Percentiles rank a stretch among this genome's conserved stretches.
Conservation (phyloP, 2,888 invertebrate genomes). For the Eledone cirrhosa region DNA sequence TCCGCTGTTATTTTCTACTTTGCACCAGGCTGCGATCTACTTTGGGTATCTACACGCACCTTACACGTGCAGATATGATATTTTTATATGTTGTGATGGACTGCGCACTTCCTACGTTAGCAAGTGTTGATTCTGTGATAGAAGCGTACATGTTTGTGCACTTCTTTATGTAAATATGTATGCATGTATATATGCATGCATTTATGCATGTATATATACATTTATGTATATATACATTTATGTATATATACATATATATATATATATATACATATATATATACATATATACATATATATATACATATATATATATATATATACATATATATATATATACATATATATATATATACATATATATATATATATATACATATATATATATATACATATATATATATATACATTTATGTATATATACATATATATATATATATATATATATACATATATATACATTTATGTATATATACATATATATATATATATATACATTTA, state of each 20-base stretch:
- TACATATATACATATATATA: background rate
- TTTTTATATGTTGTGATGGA: no score
- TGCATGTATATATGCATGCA: background rate
- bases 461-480: no score
- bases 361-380: background rate
- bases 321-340: conserved; percentile 6
- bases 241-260: background rate
- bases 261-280: no score
- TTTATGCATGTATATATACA: background rate
- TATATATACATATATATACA: background rate
- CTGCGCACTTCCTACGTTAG: no score
- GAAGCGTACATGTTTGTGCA: no score
- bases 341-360: background rate
- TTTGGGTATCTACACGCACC: no score
- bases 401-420: background rate
- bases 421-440: background rate
- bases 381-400: background rate
- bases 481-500: no score
- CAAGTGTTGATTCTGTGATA: no score
- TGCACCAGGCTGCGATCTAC: no score
- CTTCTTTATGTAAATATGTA: no score
- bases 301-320: background rate
- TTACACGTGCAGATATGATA: no score
- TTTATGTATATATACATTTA: background rate
- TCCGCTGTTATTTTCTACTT: no score